Percentiles rank a stretch among this genome's conserved stretches.
Evolutionary conservation across 2,888 invertebrate species (phyloP).

Genomic region (Hololepta plana): DNA sequence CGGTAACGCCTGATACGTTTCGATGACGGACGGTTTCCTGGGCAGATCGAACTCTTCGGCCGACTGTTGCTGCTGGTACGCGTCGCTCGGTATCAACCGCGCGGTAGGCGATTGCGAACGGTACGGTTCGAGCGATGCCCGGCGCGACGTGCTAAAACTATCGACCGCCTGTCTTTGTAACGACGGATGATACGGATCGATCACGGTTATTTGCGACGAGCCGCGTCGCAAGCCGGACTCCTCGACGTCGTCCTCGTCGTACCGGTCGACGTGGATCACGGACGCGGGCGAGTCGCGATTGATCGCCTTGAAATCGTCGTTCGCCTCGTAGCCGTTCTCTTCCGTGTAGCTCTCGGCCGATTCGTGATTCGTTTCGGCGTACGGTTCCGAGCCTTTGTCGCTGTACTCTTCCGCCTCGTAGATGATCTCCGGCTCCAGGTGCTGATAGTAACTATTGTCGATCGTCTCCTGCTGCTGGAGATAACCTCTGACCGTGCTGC

Average conservation of each 20-base stretch:
- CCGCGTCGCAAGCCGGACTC: constrained; percentile 16
- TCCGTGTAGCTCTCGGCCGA: constrained; percentile 31
- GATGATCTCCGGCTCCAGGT: constrained; percentile 3
- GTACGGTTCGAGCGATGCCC: background rate
- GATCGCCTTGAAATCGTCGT: constrained; percentile 19
- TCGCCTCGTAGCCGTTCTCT: constrained; percentile 21
- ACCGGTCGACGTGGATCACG: constrained; percentile 27
- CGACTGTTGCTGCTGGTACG: constrained; percentile 7
- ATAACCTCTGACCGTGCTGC: constrained; percentile 17
- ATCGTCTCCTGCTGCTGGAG: constrained; percentile 31
- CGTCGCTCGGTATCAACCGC: background rate
- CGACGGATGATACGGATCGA: constrained; percentile 34
- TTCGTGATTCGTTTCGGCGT: constrained; percentile 20
- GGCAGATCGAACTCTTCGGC: too few relatives aligned
- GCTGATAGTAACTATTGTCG: constrained; percentile 17
- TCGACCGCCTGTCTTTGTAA: constrained; percentile 12
- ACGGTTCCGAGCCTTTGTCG: constrained; percentile 1
- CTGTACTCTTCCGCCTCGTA: background rate
- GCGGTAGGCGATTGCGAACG: constrained; percentile 4
- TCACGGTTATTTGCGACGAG: constrained; percentile 30
- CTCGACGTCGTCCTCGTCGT: constrained; percentile 19
- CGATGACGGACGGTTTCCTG: constrained; percentile 14
- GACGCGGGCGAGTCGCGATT: constrained; percentile 28
- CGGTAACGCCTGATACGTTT: constrained; percentile 11
- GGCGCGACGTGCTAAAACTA: background rate